Evolutionary conservation across 1,140 invertebrate genomes (phyloP), one percentile per base, ranked within the genome.

Genomic region (Triops cancriformis): DNA sequence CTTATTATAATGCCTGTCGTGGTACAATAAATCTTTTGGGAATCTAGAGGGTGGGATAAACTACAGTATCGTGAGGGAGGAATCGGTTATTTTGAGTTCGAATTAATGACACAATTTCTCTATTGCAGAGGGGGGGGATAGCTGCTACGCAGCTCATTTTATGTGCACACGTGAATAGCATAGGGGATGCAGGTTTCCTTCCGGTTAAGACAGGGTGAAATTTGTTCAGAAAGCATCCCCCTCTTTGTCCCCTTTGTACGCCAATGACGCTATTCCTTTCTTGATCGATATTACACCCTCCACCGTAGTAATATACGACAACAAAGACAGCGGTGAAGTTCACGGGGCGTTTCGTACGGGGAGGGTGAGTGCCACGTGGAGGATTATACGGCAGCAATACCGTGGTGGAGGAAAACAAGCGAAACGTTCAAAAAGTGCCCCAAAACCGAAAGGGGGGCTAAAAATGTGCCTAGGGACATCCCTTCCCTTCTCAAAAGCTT

Each of bases 241-340:
- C 31, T 7, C 51, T 64, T 64, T 64, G 51, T 64, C 51, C 51
- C 23, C 18, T 18, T 64, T 37, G 31, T 37, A 7, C 51, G 51
- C 23, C 51, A 23, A 18, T 64, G 51, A 18, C 51, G 51, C 51
- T 64, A 14, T 18, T 64, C 51, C 31, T 64, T 23, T 64, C 51
- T 64, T 64, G 51, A 64, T 64, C 51, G 51, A 64, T 64, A 64
- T 64, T 64, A 64, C 51, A 64, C 51, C 51, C 51, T 64, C 51
- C 31, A 7, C 31, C 31, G 31, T 37, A 37, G 23, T 64, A 64
- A 64, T 64, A n/a, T 64, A 64, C 51, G 51, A 14, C 51, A 18
- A 64, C 51, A 64, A 64, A 64, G 51, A 64, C 18, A 64, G 51
- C 31, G 51, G 23, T 64, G 51, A 64, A 64, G 51, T 23, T n/a